Evolutionary conservation across 2,113 vertebrate species (phyloP), one percentile per base, ranked within the genome.

Genomic region (Actenoides hombroni): DNA sequence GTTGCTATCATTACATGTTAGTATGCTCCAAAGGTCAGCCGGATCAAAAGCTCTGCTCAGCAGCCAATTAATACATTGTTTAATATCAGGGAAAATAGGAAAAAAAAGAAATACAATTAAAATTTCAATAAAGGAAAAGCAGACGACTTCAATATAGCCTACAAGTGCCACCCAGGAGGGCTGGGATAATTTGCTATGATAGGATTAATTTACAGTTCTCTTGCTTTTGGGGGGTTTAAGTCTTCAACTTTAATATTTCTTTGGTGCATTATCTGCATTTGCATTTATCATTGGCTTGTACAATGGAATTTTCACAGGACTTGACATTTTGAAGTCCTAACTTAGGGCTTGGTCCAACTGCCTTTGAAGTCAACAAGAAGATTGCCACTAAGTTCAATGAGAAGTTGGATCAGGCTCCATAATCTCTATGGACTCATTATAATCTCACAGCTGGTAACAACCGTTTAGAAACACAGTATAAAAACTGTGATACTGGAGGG

Each of bases 251-350:
- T 74, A 76, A 70, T 90, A 90, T 95, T 90, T 96, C 67, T 94
- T 92, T 61, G 24, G 63, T 93, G 68, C 83, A 94, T 93, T 94
- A 88, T 78, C 71, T 96, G 70, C 56, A 96, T 96, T 97, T 95
- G 90, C 90, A 94, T 96, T 91, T 90, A 83, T 91, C 84, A 70
- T 90, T 96, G 75, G 23, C 54, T 94, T 48, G 35, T 81, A 94
- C 90, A 96, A 92, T 88, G 29, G 76, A 88, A 86, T 86, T 94
- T 91, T 90, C 83, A 71, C 37, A 94, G 64, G 60, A 92, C 79
- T 94, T 93, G 89, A 88, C 68, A 67, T 95, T 94, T 96, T 96
- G 59, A 97, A 94, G 85, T 44, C 68, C 71, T 88, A 90, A 93
- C 74, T 92, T 95, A 90, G 37, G 23, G 9, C 54, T 93, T 86